A percentile compares a stretch with the other conserved stretches of the same genome.
Evolutionary conservation across 2,888 invertebrate species (phyloP).

Genomic region (Heliconius charithonia): DNA sequence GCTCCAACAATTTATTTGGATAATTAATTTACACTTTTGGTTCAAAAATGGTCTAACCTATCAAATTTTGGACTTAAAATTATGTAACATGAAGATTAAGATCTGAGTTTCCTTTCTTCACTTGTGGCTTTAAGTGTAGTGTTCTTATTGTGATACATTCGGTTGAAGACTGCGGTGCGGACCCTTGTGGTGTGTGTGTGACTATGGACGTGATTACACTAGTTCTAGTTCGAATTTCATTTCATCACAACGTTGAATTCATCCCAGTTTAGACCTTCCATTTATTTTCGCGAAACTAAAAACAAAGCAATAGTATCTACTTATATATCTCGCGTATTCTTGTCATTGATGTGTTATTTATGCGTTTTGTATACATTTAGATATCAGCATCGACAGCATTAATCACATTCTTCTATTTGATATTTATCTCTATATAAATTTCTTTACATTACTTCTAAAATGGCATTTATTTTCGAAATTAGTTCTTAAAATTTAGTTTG

Average conservation of each 20-base stretch:
- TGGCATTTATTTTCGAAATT: constrained; percentile 69
- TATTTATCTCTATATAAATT: constrained; percentile 23
- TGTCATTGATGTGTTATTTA: constrained; percentile 34
- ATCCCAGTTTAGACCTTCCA: constrained; percentile 33
- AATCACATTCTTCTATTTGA: constrained; percentile 4
- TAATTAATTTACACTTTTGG: constrained; percentile 23
- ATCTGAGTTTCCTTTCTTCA: constrained; percentile 39
- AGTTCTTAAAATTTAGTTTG: constrained; percentile 59
- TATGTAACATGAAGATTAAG: constrained; percentile 10
- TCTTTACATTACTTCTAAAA: constrained; percentile 53
- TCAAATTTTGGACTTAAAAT: constrained; percentile 1
- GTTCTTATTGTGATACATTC: constrained; percentile 77
- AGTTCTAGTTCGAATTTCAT: constrained; percentile 43
- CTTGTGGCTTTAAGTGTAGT: constrained; percentile 64
- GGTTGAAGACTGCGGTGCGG: constrained; percentile 78
- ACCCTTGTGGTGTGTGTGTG: constrained; percentile 75
- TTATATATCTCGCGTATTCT: constrained; percentile 39
- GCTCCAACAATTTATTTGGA: constrained; percentile 28
- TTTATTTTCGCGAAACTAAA: constrained; percentile 21
- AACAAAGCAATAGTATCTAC: constrained; percentile 39
- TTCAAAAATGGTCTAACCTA: constrained; percentile 8
- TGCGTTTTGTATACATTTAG: not conserved
- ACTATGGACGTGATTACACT: constrained; percentile 55
- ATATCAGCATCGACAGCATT: constrained; percentile 10
- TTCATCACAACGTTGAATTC: constrained; percentile 36